Base-by-base conservation (phyloP, 2,797 vertebrate genomes). In the Gorsachius magnificus region DNA sequence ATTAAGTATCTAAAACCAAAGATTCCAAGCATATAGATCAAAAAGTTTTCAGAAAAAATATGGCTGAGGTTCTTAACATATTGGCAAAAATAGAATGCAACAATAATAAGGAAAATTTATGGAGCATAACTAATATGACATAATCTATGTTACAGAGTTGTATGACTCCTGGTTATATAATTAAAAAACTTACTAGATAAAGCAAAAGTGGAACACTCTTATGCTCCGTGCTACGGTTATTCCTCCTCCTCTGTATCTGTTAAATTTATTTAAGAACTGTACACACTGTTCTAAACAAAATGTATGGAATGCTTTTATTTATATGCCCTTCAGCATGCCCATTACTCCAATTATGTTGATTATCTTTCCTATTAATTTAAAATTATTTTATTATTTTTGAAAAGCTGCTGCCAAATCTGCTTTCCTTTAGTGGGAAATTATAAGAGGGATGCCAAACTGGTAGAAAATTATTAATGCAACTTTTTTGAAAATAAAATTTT, bases 21-120 rank as follows among this genome's bases (percentile, higher is more conserved):
- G 83, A 78, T 45, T 25, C 13, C 51, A 89, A 64, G 18, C 16
- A 66, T 43, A 38, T 2, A 66, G 65, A 50, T 43, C 5, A 19
- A 63, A 92, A 95, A 89, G 70, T 94, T 96, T 89, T 83, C 69
- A 87, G 69, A 77, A 96, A 96, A 95, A 94, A 89, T 57, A 57
- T 1, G 2, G 4, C 14, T 71, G 35, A 75, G 64, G 65, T 81
- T 78, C 83, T 41, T 68, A 88, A 51, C 41, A 38, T 12, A 10
- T 9, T 29, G 18, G 13, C 13, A 71, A 80, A 29, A 85, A 68
- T 0, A 75, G 33, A 80, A 79, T n/a, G 50, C 19, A 64, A 80
- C 85, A 84, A 80, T 77, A 82, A 89, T 63, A 69, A 57, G 50
- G 22, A 84, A 74, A 74, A 89, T 70, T 35, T 53, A 79, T 69